Conservation (phyloP, 1,140 invertebrate species). For the Pseudomyrmex cubaensis region DNA sequence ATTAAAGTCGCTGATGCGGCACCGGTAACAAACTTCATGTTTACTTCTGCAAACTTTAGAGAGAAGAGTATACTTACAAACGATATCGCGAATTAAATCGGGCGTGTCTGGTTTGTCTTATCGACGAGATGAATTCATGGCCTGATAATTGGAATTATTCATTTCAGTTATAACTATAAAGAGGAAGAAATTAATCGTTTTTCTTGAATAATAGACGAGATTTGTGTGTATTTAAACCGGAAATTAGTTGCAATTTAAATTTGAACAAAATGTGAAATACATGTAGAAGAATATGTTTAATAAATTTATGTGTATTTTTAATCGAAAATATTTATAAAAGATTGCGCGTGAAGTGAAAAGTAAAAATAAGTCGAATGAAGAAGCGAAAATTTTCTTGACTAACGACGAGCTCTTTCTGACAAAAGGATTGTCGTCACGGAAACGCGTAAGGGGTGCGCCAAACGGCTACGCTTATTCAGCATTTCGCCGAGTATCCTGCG, state of each 20-base stretch:
- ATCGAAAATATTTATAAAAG: background rate
- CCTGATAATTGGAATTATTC: conserved; percentile 8
- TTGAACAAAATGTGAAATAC: background rate
- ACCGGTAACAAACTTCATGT: conserved; percentile 19
- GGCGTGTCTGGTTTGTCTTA: conserved; percentile 16
- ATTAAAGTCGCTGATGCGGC: conserved; percentile 22
- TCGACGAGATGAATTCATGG: background rate
- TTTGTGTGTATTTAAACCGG: background rate
- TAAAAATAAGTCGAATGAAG: background rate
- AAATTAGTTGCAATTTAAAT: background rate
- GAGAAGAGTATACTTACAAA: conserved; percentile 11
- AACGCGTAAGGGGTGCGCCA: conserved; percentile 10
- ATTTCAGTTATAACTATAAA: too few relatives aligned
- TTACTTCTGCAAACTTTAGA: conserved; percentile 19
- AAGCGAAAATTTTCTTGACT: background rate
- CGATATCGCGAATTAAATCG: conserved; percentile 9
- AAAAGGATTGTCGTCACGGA: conserved; percentile 8
- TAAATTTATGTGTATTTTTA: background rate
- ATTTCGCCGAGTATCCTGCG: conserved; percentile 26
- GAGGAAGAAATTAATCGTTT: too few relatives aligned
- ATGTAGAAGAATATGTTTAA: background rate
- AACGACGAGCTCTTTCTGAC: conserved; percentile 15
- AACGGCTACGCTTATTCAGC: conserved; percentile 61
- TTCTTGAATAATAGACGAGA: background rate
- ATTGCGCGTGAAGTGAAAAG: background rate